Evolutionary conservation across 2,113 vertebrate genomes (phyloP).

Genomic region (Artemisiospiza belli): DNA sequence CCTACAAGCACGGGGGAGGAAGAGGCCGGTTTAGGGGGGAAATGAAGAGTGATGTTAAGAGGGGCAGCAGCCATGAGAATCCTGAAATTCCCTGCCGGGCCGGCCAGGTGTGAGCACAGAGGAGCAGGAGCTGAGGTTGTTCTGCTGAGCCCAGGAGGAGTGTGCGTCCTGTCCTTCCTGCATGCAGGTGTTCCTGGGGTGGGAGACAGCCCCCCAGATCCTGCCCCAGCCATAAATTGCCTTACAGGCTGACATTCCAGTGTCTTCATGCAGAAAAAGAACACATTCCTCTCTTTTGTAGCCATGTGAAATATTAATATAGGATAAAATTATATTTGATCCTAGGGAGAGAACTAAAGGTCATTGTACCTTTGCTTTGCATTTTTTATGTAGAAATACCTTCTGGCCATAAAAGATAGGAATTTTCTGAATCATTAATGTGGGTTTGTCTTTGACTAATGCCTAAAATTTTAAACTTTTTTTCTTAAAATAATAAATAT

Average conservation of each 20-base stretch:
- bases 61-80: background rate
- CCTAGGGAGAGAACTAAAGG: background rate
- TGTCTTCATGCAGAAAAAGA: background rate
- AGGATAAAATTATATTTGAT: background rate
- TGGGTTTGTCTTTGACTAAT: background rate
- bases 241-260: background rate
- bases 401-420: background rate
- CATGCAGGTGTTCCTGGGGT: background rate
- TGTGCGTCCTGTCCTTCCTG: rapidly evolving
- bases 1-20: background rate
- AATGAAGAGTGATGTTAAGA: background rate
- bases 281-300: background rate
- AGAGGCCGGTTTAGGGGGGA: background rate
- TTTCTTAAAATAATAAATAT: background rate
- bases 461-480: background rate
- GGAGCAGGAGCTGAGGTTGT: background rate
- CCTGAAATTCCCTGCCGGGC: background rate
- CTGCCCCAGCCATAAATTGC: background rate
- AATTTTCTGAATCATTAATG: background rate
- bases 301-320: background rate
- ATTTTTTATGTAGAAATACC: background rate
- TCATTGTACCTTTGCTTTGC: background rate
- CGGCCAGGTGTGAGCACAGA: background rate
- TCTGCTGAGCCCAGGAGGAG: background rate
- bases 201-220: background rate